Evolutionary conservation across 2,888 invertebrate genomes (phyloP).

Genomic region (Hipparchia sbordonii): DNA sequence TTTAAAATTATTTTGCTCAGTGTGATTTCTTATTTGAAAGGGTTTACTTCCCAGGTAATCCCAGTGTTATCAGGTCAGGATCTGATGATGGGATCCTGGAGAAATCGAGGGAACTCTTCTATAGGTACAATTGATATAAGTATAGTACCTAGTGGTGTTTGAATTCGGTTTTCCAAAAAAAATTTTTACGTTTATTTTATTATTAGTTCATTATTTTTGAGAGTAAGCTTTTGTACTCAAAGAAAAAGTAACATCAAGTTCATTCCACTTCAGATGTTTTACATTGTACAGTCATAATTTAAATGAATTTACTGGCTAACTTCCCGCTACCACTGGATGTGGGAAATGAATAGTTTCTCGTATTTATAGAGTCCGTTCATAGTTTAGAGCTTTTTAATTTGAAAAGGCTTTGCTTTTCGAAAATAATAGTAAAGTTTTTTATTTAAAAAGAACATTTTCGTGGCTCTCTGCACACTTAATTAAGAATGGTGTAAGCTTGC

Average conservation of each 20-base stretch:
- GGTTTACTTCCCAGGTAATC: no score
- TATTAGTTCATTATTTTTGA: no score
- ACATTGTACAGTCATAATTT: constrained; percentile 31
- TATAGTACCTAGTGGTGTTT: no score
- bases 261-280: constrained; percentile 24
- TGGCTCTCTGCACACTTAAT: constrained; percentile 1
- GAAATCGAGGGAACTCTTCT: no score
- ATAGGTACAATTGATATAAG: no score
- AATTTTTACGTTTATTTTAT: no score
- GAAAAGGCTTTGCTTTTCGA: constrained; percentile 3
- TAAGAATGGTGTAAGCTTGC: constrained; percentile 13
- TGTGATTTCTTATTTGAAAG: no score
- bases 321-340: background rate
- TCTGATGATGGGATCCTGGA: no score
- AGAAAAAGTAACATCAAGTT: background rate
- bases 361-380: constrained; percentile 10
- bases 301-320: constrained; percentile 36
- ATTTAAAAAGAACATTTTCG: background rate
- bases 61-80: no score
- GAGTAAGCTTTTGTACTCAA: background rate
- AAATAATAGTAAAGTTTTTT: background rate
- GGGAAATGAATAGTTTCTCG: background rate
- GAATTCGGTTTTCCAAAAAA: no score
- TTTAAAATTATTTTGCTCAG: no score
- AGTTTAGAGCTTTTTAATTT: constrained; percentile 1